phyloP scores from a whole-genome alignment of 2,888 invertebrate species.

The Mallateleia sp. region DNA sequence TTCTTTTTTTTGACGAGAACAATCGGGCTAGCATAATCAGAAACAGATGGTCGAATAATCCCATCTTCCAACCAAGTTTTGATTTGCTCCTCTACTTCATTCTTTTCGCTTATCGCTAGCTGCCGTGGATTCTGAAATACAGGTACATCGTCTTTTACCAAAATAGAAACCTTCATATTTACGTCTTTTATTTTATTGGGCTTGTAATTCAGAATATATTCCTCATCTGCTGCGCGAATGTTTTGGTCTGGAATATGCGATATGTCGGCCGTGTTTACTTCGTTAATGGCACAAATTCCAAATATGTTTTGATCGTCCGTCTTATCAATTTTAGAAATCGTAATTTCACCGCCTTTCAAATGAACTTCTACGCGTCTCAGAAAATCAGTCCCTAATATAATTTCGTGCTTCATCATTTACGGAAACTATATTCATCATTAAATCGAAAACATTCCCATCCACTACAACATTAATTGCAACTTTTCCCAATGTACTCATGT shows the following conservation, averaged over 20 bases:
- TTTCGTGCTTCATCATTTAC: not conserved
- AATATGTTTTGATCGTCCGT: not conserved
- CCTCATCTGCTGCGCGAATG: not conserved
- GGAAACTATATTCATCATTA: not conserved
- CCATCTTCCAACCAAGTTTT: not conserved
- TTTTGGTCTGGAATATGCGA: slow-evolving; percentile 8
- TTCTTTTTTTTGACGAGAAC: not conserved
- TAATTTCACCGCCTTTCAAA: slow-evolving; percentile 11
- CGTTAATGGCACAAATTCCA: not conserved
- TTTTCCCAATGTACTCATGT: slow-evolving; percentile 9
- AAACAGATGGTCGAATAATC: not conserved
- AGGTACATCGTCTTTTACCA: not conserved
- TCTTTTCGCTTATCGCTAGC: not conserved
- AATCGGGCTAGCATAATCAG: not conserved
- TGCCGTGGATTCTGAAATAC: not conserved
- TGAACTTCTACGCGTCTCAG: slow-evolving; percentile 2
- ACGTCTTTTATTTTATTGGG: not conserved
- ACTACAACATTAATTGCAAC: not conserved
- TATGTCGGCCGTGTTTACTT: not conserved
- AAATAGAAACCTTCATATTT: slow-evolving; percentile 9
- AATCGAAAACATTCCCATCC: not conserved
- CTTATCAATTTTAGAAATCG: not conserved
- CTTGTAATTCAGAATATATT: not conserved
- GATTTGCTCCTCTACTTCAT: not conserved
- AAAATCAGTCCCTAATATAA: slow-evolving; percentile 23